Evolutionary conservation across 2,888 invertebrate species (phyloP), one percentile per base, ranked within the genome.

Genomic region (Liposcelis brunnea): DNA sequence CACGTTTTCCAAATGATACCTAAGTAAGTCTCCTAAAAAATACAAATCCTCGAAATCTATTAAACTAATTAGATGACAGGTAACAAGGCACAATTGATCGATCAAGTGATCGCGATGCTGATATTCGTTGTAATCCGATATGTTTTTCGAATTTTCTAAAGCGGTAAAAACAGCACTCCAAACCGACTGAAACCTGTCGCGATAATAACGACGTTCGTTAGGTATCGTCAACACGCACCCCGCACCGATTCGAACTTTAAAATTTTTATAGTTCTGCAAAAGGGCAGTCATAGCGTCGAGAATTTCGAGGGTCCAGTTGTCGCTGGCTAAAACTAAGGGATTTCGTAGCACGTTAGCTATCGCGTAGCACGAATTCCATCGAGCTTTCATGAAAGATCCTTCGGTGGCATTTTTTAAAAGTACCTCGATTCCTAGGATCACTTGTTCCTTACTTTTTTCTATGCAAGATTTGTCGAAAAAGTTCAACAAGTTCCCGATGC

Each of bases 41-140:
- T 37, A 18, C 5, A 61, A 48, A 48, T 63, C 63, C n/a, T 53
- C 52, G 2, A 42, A 37, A n/a, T 50, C 49, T 7, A 58, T 44
- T 44, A 61, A 47, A 2, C 52, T 48, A 8, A 57, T 52, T 46
- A 62, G 46, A 38, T 60, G 61, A 35, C 59, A 53, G 8, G 60
- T 44, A 8, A 59, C 55, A 10, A 52, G 48, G 48, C 59, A 59
- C 5, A 65, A 64, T 58, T 89, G 86, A 59, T 87, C 83, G 49
- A 81, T 74, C 12, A 90, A 69, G 56, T 77, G 76, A 58, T 87
- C 85, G 47, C 80, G 74, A 62, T 90, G 89, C 54, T 78, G 77
- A 57, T 82, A 86, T 61, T 89, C 89, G 16, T 75, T 75, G 52
- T 77, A 85, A 59, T 84, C 85, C 34, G 78, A 77, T 26, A 85